Percentiles rank a stretch among this genome's conserved stretches.
Evolutionary conservation across 2,888 invertebrate genomes (phyloP).

Genomic region (Seira musarum): DNA sequence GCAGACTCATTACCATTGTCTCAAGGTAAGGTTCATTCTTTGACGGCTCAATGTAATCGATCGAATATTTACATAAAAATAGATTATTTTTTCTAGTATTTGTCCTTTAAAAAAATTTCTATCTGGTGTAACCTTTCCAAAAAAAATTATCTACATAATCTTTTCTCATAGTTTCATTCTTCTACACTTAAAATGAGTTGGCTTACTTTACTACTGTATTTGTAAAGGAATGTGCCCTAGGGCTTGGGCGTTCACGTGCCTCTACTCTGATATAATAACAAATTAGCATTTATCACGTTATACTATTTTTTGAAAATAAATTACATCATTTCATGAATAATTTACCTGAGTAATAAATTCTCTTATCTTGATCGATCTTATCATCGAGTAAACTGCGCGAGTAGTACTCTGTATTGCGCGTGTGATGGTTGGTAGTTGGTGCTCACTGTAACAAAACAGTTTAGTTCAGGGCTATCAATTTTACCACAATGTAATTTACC

Average conservation of each 20-base stretch:
- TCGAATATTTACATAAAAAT: constrained; percentile 40
- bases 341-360: constrained; percentile 54
- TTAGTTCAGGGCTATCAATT: constrained; percentile 48
- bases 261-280: constrained; percentile 23
- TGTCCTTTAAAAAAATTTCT: constrained; percentile 32
- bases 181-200: background rate
- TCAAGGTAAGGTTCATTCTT: constrained; percentile 78
- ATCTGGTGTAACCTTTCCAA: background rate
- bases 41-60: background rate
- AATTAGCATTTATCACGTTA: constrained; percentile 59
- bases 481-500: constrained; percentile 5
- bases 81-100: constrained; percentile 18
- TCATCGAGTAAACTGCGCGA: background rate
- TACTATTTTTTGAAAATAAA: constrained; percentile 51
- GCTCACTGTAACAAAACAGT: background rate
- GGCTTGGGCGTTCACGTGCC: constrained; percentile 67
- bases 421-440: too few relatives aligned
- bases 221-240: constrained; percentile 50
- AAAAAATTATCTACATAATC: constrained; percentile 26
- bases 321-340: constrained; percentile 60
- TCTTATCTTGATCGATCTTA: constrained; percentile 34
- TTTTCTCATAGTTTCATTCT: constrained; percentile 16
- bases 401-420: too few relatives aligned
- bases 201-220: constrained; percentile 39
- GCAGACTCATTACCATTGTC: constrained; percentile 97